A percentile compares a stretch with the other conserved stretches of the same genome.
phyloP scores from a whole-genome alignment of 2,113 vertebrate genomes.

The Paradoxurus hermaphroditus region DNA sequence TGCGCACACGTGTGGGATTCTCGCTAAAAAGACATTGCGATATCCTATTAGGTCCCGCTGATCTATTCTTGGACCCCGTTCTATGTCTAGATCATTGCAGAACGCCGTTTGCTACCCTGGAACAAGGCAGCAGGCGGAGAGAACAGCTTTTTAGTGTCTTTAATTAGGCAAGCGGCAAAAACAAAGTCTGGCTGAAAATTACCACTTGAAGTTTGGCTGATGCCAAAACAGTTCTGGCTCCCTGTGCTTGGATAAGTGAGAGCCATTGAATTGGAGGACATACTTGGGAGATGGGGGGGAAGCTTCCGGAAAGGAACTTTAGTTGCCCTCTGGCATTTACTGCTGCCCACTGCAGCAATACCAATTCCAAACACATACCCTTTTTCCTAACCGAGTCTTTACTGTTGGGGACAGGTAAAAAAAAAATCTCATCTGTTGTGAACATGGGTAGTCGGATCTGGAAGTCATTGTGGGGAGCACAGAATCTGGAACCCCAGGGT shows the following conservation, averaged over 20 bases:
- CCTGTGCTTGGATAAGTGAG: not conserved
- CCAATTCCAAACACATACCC: not conserved
- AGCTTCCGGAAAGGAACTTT: not conserved
- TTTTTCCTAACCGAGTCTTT: not conserved
- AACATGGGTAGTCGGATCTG: not conserved
- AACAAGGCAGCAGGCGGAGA: conserved; percentile 31
- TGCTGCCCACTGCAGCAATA: not conserved
- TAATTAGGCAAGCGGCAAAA: conserved; percentile 71
- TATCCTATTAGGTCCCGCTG: not conserved
- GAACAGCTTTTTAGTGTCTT: conserved; percentile 61
- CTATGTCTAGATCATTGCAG: not conserved
- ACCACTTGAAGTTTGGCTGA: conserved; percentile 4
- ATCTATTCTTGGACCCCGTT: not conserved
- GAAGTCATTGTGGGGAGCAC: not conserved
- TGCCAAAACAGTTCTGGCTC: not conserved
- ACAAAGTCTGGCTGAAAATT: conserved; percentile 66
- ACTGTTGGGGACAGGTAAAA: not conserved
- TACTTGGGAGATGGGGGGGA: no score
- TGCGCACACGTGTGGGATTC: not conserved
- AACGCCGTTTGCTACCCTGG: not conserved
- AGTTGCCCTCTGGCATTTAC: not conserved
- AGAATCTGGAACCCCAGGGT: not conserved
- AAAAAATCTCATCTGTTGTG: not conserved
- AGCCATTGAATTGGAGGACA: not conserved
- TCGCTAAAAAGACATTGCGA: not conserved